phyloP scores from a whole-genome alignment of 2,113 vertebrate species.

The Pygoscelis adeliae region DNA sequence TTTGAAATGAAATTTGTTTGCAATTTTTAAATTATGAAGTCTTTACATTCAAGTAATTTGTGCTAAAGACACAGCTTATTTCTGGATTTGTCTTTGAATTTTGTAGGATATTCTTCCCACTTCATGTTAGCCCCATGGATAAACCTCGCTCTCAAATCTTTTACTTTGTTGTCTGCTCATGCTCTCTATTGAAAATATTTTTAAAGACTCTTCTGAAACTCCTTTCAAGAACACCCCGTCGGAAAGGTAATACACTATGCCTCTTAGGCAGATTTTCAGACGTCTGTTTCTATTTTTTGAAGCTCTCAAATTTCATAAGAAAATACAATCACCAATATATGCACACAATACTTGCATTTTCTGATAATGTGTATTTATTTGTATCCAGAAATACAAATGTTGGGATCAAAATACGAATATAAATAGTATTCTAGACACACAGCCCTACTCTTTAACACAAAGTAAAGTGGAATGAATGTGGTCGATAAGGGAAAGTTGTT shows the following conservation, averaged over 20 bases:
- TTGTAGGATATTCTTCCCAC: not conserved
- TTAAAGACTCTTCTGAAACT: not conserved
- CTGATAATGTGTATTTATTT: slow-evolving; percentile 81
- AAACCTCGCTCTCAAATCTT: not conserved
- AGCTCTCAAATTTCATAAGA: not conserved
- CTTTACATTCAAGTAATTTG: not conserved
- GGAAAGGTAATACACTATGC: not conserved
- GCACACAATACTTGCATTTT: slow-evolving; percentile 21
- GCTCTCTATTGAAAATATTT: not conserved
- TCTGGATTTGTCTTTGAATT: not conserved
- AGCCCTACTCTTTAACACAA: slow-evolving; percentile 67
- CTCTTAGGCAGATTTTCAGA: not conserved
- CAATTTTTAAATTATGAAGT: not conserved
- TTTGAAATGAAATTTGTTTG: not conserved
- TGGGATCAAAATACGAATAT: slow-evolving; percentile 79
- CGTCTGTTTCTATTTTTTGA: not conserved
- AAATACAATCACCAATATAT: slow-evolving; percentile 13
- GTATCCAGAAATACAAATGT: slow-evolving; percentile 80
- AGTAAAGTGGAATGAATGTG: slow-evolving; percentile 32
- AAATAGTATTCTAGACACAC: slow-evolving; percentile 69
- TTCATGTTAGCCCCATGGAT: not conserved
- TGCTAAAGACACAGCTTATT: not conserved
- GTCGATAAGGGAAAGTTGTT: not conserved
- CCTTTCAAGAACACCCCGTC: not conserved
- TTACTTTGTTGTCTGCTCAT: not conserved